Evolutionary conservation across 1,140 invertebrate species (phyloP), one percentile per base, ranked within the genome.

Genomic region (Pogonus chalceus): DNA sequence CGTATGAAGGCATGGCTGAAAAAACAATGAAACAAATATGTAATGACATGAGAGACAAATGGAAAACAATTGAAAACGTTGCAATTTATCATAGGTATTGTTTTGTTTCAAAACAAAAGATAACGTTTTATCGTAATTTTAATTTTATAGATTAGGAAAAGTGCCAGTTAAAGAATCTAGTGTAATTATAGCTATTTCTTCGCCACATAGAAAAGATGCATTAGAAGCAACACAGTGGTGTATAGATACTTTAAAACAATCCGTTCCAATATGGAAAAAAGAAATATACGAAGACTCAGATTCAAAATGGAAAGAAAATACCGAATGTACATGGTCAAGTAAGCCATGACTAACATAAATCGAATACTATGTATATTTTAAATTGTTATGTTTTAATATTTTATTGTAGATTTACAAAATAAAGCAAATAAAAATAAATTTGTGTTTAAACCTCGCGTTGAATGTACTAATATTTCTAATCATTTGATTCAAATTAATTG

Each of bases 211-310:
- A 51, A 71, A 78, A 55, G 88, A 89, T 53, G 85, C 90, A 2
- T 69, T 97, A 2, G 79, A 85, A 63, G 90, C 92, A 31, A 84
- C 92, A 0, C 76, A 86, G 46, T 88, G 77, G 75, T 85, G 87
- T 54, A 93, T 98, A 54, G 84, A 97, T 63, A 76, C 76, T 56
- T 70, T 98, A 0, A 98, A 98, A 75, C 77, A 83, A 35, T 78
- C 73, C 14, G 92, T 96, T 48, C 92, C 94, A 2, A 93, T 98
- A 54, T 98, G 94, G 93, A 98, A 98, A 72, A 96, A 95, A 71
- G 93, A 96, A 78, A 72, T 90, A 16, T 96, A 96, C 72, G 77
- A 77, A 26, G 77, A 79, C 52, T 67, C 75, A 9, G 66, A 74
- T 12, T 49, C 60, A 21, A 66, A 72, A 23, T 90, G 87, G 87